A percentile compares a stretch with the other conserved stretches of the same genome.
Evolutionary conservation across 2,797 vertebrate species (phyloP).

Genomic region (Spondyliosoma cantharus): DNA sequence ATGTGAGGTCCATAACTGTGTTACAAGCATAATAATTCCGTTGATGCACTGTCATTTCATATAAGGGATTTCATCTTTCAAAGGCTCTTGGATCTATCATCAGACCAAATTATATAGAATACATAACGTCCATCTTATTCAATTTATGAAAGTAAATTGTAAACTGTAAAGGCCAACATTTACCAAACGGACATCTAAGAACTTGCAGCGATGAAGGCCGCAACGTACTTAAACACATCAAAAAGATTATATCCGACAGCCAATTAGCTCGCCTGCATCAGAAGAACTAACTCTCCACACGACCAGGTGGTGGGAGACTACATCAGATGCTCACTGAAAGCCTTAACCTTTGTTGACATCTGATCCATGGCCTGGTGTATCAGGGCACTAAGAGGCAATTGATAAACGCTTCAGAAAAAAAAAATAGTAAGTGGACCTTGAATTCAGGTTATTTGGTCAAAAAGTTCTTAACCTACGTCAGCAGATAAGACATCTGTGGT

Average conservation of each 20-base stretch:
- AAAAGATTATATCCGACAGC: too few species aligned
- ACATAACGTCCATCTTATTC: neutral
- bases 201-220: neutral
- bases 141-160: too few species aligned
- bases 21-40: neutral
- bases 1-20: conserved; percentile 9
- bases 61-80: conserved; percentile 12
- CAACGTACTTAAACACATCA: too few species aligned
- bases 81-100: neutral
- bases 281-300: too few species aligned
- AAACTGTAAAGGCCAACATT: too few species aligned
- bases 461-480: neutral
- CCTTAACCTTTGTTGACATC: too few species aligned
- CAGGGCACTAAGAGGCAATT: neutral
- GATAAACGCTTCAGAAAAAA: neutral
- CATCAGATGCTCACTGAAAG: too few species aligned
- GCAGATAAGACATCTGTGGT: neutral
- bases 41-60: conserved; percentile 5
- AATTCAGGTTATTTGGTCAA: neutral
- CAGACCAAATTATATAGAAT: neutral
- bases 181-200: too few species aligned
- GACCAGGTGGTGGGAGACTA: too few species aligned
- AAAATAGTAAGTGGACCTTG: neutral
- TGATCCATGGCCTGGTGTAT: too few species aligned
- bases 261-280: too few species aligned